These are phyloP conservation scores for Gavialis gangeticus DNA, from an alignment of 2,113 vertebrate species.

Conservation along the genomic window DNA sequence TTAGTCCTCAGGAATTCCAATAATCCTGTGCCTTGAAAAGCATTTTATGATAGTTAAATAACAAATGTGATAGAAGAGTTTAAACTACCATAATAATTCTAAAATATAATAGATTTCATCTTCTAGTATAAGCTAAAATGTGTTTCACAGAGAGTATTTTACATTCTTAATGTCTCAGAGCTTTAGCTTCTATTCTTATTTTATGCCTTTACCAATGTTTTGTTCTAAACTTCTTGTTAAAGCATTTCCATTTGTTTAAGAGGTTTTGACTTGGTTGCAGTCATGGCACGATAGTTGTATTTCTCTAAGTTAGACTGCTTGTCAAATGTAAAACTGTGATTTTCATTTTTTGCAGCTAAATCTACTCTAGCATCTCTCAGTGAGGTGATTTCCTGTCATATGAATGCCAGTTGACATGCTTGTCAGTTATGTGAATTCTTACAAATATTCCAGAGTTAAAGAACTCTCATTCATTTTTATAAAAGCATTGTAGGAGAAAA, in stretches of 20 bases:
- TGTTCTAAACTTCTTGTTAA: conserved; percentile 58
- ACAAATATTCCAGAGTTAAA: background rate
- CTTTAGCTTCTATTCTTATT: conserved; percentile 17
- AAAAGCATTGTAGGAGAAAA: background rate
- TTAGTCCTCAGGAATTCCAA: too few relatives aligned
- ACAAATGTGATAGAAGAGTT: conserved; percentile 23
- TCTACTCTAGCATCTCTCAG: background rate
- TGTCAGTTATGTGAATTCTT: background rate
- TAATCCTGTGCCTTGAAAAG: background rate
- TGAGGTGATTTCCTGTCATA: conserved; percentile 2
- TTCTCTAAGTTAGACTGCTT: conserved; percentile 29
- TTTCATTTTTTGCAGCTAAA: conserved; percentile 31
- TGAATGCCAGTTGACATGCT: background rate
- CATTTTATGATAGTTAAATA: background rate
- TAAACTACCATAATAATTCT: conserved; percentile 41
- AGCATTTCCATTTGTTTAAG: conserved; percentile 47
- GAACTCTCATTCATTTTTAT: background rate
- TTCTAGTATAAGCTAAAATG: background rate
- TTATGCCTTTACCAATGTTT: conserved; percentile 10
- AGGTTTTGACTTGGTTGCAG: conserved; percentile 49
- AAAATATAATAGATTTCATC: conserved; percentile 27
- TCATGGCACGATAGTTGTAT: background rate
- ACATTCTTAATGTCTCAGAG: conserved; percentile 23
- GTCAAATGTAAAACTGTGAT: conserved; percentile 47
- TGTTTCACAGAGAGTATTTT: background rate